Percentiles rank a stretch among this genome's conserved stretches.
phyloP scores from a whole-genome alignment of 2,113 vertebrate species.

The Oenanthe oenanthe region DNA sequence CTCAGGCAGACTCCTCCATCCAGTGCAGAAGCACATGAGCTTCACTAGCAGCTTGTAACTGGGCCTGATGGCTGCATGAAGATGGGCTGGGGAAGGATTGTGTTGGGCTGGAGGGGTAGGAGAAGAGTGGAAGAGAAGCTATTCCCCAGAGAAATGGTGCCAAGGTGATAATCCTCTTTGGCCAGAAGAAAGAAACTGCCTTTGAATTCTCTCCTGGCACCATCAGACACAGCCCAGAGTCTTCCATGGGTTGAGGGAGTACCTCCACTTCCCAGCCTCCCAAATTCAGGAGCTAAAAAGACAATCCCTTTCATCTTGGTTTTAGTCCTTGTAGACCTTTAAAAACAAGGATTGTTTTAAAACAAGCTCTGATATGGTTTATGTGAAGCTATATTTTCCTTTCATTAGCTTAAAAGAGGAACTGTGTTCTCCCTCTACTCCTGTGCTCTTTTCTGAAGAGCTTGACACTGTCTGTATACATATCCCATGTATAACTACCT shows the following conservation, averaged over 20 bases:
- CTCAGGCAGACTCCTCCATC: background rate
- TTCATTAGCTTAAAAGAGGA: background rate
- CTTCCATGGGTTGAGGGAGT: background rate
- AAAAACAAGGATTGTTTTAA: background rate
- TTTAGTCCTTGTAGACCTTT: background rate
- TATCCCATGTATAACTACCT: background rate
- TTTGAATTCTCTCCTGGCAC: background rate
- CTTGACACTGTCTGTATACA: background rate
- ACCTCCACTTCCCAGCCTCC: background rate
- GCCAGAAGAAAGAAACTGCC: background rate
- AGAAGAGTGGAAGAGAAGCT: background rate
- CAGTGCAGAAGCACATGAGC: fast-evolving
- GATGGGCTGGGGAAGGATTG: background rate
- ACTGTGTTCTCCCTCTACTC: background rate
- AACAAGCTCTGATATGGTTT: background rate
- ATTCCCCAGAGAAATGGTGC: background rate
- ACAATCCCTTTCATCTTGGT: background rate
- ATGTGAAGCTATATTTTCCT: background rate
- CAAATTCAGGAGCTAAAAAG: background rate
- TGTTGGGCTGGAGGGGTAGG: background rate
- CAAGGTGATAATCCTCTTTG: background rate
- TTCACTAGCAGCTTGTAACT: background rate
- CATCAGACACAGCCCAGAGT: background rate
- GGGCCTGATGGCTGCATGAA: background rate
- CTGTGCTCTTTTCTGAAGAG: background rate